These are phyloP conservation scores for Dynastes tityus DNA, from an alignment of 2,888 invertebrate species.

Conservation along the genomic window DNA sequence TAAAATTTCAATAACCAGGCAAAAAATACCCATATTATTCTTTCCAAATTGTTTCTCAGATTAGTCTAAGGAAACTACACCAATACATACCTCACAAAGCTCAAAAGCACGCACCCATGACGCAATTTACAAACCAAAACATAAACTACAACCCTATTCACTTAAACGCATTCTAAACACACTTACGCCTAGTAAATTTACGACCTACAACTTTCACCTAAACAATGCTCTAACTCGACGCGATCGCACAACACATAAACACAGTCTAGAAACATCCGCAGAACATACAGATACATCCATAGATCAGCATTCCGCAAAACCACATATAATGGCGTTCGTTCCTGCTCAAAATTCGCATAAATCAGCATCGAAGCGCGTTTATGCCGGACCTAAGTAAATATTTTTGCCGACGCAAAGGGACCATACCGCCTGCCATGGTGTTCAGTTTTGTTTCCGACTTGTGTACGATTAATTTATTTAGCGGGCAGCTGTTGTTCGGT, in stretches of 20 bases:
- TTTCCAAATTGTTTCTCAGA: too few relatives aligned
- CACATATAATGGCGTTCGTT: background rate
- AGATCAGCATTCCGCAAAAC: background rate
- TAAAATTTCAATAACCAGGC: too few relatives aligned
- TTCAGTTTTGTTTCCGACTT: constrained; percentile 59
- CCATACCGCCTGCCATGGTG: background rate
- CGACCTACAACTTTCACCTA: background rate
- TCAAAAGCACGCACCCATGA: background rate
- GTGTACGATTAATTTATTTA: constrained; percentile 58
- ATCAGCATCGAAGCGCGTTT: constrained; percentile 37
- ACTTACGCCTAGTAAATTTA: background rate
- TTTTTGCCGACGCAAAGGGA: constrained; percentile 7
- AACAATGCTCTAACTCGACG: background rate
- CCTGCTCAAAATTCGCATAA: constrained; percentile 19
- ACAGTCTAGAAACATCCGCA: background rate
- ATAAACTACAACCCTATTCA: background rate
- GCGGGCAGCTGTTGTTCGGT: constrained; percentile 54
- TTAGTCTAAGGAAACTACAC: too few relatives aligned
- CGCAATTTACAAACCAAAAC: constrained; percentile 4
- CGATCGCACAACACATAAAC: background rate
- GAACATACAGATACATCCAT: background rate
- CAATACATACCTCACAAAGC: background rate
- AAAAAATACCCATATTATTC: too few relatives aligned
- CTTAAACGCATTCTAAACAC: background rate
- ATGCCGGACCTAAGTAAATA: constrained; percentile 22